Conservation (phyloP, 2,888 invertebrate species). For the Oxycera nigricornis region DNA sequence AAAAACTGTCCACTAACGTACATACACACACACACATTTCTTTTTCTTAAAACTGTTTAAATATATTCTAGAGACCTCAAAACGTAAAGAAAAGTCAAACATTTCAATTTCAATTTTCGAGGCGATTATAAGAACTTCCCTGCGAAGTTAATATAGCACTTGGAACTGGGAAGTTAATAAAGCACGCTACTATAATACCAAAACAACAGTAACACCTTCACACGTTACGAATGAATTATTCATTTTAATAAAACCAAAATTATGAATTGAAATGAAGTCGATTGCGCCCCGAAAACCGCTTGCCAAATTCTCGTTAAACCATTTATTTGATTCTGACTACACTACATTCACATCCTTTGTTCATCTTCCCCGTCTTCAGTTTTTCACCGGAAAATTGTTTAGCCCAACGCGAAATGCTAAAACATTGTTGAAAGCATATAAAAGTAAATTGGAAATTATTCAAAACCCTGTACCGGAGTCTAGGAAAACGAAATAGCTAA, state of each 20-base stretch:
- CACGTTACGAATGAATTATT: conserved; percentile 16
- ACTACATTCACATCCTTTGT: neutral
- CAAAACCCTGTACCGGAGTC: neutral
- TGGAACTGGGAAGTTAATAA: no score
- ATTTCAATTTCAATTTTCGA: no score
- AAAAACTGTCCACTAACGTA: no score
- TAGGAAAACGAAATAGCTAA: neutral
- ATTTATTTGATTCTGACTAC: neutral
- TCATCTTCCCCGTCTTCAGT: neutral
- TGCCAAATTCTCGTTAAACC: neutral
- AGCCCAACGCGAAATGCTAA: neutral
- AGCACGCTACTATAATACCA: no score
- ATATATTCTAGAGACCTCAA: no score
- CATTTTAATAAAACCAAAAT: neutral
- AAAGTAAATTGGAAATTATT: conserved; percentile 26
- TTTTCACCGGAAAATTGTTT: neutral
- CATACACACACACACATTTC: no score
- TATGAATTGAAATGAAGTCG: neutral
- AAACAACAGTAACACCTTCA: no score
- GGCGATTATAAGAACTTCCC: no score
- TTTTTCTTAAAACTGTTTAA: no score
- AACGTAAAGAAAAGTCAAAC: no score
- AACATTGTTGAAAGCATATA: neutral
- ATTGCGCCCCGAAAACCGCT: neutral
- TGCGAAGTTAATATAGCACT: no score